phyloP scores from a whole-genome alignment of 2,113 vertebrate species.

The Craseonycteris thonglongyai region DNA sequence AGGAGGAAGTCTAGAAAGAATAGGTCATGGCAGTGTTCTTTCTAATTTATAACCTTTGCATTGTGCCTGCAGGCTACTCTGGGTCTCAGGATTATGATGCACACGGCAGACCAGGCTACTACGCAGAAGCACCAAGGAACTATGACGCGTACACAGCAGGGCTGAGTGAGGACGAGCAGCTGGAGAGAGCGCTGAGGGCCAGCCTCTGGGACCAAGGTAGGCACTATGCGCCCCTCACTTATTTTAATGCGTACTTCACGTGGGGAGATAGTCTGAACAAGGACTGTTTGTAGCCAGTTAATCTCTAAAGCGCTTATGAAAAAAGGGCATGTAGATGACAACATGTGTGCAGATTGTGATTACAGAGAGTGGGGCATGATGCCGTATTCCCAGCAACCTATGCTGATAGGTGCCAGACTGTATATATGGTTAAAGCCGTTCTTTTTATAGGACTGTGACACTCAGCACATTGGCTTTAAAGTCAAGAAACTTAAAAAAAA shows the following conservation, averaged over 20 bases:
- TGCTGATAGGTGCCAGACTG: slow-evolving; percentile 50
- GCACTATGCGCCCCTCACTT: not conserved
- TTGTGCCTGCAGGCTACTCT: slow-evolving; percentile 58
- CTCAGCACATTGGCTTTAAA: not conserved
- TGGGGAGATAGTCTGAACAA: not conserved
- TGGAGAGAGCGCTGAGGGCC: slow-evolving; percentile 87
- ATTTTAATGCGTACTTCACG: not conserved
- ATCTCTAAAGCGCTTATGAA: slow-evolving; percentile 14
- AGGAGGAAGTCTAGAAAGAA: not conserved
- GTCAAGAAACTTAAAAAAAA: not conserved
- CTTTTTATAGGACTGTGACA: slow-evolving; percentile 48
- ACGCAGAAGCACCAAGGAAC: slow-evolving; percentile 18
- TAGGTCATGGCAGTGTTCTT: accelerated
- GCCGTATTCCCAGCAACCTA: not conserved
- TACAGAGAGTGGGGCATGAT: not conserved
- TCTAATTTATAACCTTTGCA: not conserved
- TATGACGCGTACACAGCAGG: slow-evolving; percentile 81
- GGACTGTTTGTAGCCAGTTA: not conserved
- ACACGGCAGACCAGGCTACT: not conserved
- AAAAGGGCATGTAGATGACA: not conserved
- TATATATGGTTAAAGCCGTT: not conserved
- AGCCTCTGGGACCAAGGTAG: slow-evolving; percentile 88
- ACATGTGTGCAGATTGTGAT: slow-evolving; percentile 1
- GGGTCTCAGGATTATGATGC: slow-evolving; percentile 44
- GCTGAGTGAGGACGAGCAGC: slow-evolving; percentile 90